Base-by-base conservation (phyloP, 2,113 vertebrate species). In the Rhinogobius similis region DNA sequence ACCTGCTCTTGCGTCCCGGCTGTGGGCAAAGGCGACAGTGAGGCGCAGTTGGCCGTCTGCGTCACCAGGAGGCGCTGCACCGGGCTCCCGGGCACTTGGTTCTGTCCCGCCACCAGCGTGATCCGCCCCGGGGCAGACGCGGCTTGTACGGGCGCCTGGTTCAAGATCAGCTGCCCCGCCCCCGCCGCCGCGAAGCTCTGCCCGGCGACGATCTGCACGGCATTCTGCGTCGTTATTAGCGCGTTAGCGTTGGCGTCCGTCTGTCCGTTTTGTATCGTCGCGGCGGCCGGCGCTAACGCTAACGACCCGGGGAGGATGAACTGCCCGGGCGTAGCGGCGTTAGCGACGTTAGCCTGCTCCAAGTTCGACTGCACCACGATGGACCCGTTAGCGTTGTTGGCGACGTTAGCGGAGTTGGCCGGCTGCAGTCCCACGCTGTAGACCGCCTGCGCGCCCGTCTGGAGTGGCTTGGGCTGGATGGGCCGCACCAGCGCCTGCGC, bases 391-490 rank as follows among this genome's bases (percentile, higher is more conserved):
- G 91, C 72, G 36, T 90, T 65, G 89, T 93, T 32, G 90, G 83
- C 86, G 88, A 82, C 76, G 13, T 82, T 90, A 32, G 84, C 63
- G 74, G 94, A 5, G 24, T 80, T 68, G 2, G 24, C 55, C 1
- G 85, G 72, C 70, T 93, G 93, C 87, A 94, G 94, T 90, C 73
- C 94, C 65, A 86, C 88, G 82, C 91, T 98, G 89, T 96, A 98
- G 11, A 95, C 92, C 32, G 93, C 94, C 84, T 98, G 97, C 85
- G 95, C 93, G 66, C 95, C 95, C 76, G 94, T 91, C 75, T 95
- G 95, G 75, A 96, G 76, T 73, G 96, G 95, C 89, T 98, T 99
- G 76, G 98, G 98, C 91, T 99, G 98, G 84, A 99, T 98, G 83
- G 96, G 91, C 93, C 94, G 93, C 6, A 93, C 85, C 23, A 93